Evolutionary conservation across 2,113 vertebrate genomes (phyloP), one percentile per base, ranked within the genome.

Genomic region (Neolamprologus brichardi): DNA sequence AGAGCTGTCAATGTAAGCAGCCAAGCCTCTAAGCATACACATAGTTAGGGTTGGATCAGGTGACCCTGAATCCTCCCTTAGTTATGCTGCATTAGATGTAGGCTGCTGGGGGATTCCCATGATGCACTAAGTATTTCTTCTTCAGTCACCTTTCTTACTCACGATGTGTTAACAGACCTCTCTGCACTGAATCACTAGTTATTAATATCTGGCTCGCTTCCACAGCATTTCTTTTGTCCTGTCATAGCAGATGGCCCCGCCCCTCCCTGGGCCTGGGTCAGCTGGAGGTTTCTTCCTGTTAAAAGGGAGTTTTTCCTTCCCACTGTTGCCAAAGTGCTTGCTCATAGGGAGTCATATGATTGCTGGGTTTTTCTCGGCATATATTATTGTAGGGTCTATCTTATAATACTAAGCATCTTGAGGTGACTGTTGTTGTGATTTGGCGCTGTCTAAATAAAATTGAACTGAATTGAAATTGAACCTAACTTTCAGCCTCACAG

Each of bases 361-460:
- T 37, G 60, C 17, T 64, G 32, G 6, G 6, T 64, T 64, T 64
- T 37, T 64, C 18, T 64, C 10, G 0, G 10, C 18, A 1, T 64
- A n/a, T 37, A 37, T n/a, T 64, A 37, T n/a, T 64, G 60, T 37
- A 62, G 32, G 0, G 17, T 64, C 60, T 0, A 64, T 0, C 58
- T 11, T 62, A 62, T 18, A 62, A 62, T 62, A 34, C 28, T 18
- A 62, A 34, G 30, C 17, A 1, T 34, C 60, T 64, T 64, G 10
- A 62, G 58, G 28, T 0, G 0, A 34, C 30, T n/a, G 17, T 64
- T 64, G 30, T 12, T 1, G 30, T 12, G 30, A 64, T n/a, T 64
- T 64, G 30, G 30, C 2, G 6, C 30, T n/a, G 60, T 12, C 32
- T 64, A 34, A 64, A 64, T 34, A 34, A 64, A 64, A 34, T 34